These are phyloP conservation scores for Papilio polytes DNA, from an alignment of 1,140 invertebrate species.

Conservation along the genomic window DNA sequence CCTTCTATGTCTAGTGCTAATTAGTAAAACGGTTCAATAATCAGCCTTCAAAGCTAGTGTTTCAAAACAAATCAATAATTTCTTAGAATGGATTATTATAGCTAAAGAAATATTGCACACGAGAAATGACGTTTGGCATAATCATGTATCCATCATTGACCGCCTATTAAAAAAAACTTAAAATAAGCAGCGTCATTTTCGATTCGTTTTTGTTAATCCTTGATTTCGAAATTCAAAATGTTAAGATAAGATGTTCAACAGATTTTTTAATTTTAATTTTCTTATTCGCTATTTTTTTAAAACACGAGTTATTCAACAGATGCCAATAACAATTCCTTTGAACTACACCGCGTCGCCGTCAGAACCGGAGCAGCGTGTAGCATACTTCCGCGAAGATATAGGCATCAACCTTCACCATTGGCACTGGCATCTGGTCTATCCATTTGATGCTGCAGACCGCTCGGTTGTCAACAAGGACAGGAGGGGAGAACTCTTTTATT, in stretches of 20 bases:
- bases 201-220: too few species aligned
- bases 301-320: conserved; percentile 53
- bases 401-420: conserved; percentile 92
- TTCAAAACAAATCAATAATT: neutral
- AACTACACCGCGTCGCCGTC: conserved; percentile 90
- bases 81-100: neutral
- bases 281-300: neutral
- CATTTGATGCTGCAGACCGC: conserved; percentile 85
- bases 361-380: conserved; percentile 90
- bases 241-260: neutral
- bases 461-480: conserved; percentile 88
- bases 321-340: conserved; percentile 88
- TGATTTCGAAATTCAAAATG: too few species aligned
- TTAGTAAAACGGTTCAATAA: neutral
- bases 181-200: too few species aligned
- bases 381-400: conserved; percentile 90
- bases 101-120: neutral
- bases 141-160: neutral
- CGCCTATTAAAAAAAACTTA: neutral
- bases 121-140: neutral
- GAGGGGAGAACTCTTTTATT: conserved; percentile 90
- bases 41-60: neutral
- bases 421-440: conserved; percentile 94
- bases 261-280: too few species aligned
- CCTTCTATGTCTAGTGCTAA: neutral